phyloP scores from a whole-genome alignment of 2,888 invertebrate species.

The Lucinisca nassula region DNA sequence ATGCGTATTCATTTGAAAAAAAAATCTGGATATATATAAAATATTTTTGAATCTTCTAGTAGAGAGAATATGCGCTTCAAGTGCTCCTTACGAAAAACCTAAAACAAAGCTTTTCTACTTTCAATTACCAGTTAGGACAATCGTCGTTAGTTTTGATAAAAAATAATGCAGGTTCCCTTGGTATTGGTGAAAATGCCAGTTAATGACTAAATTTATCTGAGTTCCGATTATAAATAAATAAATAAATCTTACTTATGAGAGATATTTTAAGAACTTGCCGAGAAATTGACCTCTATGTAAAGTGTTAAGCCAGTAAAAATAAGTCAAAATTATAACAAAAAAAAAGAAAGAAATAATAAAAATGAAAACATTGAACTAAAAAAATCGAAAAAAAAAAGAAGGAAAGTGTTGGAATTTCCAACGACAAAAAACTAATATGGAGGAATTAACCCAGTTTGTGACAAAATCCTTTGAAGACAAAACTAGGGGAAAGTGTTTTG shows the following conservation, averaged over 20 bases:
- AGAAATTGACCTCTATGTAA: neutral
- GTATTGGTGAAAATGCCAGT: no score
- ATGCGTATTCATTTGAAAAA: no score
- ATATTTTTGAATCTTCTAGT: no score
- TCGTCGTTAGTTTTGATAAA: no score
- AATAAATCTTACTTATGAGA: neutral
- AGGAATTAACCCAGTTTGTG: conserved; percentile 83
- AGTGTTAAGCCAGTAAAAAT: neutral
- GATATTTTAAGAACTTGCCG: neutral
- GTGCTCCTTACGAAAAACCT: no score
- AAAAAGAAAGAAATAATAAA: neutral
- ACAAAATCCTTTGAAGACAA: conserved; percentile 84
- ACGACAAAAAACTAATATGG: conserved; percentile 79
- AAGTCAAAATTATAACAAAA: neutral
- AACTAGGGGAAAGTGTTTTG: neutral
- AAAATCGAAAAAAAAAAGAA: neutral
- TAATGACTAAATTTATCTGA: no score
- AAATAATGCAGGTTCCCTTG: no score
- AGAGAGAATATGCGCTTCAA: no score
- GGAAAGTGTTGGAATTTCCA: neutral
- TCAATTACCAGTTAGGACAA: no score
- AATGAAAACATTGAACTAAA: neutral
- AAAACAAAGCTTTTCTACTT: no score
- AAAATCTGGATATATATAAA: no score
- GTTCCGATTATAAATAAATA: no score